Conservation (phyloP, 2,113 vertebrate species). For the Cyphomyrus plagiostoma region DNA sequence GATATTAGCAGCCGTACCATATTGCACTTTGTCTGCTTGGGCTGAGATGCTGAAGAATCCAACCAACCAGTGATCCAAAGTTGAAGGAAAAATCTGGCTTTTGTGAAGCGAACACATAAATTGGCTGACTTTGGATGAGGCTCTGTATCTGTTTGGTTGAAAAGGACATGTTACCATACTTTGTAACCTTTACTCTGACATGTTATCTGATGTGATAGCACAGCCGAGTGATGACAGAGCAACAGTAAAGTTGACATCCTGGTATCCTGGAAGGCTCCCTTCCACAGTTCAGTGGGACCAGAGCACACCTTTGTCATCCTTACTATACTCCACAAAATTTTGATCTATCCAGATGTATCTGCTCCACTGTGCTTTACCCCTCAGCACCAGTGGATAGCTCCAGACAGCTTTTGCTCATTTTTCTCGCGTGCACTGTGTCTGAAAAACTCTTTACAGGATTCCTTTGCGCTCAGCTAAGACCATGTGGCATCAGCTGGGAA, state of each 20-base stretch:
- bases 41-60: background rate
- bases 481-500: background rate
- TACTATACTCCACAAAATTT: conserved; percentile 35
- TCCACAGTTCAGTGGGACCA: conserved; percentile 55
- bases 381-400: conserved; percentile 25
- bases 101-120: background rate
- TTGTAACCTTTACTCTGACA: conserved; percentile 63
- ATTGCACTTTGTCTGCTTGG: background rate
- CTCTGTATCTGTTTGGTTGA: conserved; percentile 46
- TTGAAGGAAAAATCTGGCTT: no score
- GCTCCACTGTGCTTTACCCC: conserved; percentile 24
- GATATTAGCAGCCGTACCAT: background rate
- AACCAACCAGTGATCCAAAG: background rate
- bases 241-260: conserved; percentile 60
- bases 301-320: conserved; percentile 16
- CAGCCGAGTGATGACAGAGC: conserved; percentile 37
- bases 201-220: conserved; percentile 63
- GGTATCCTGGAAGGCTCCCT: conserved; percentile 51
- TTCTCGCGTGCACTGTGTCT: background rate
- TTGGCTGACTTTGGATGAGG: conserved; percentile 33
- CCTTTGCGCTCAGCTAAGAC: background rate
- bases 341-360: conserved; percentile 34
- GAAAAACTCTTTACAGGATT: background rate
- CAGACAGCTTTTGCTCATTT: background rate
- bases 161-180: conserved; percentile 65